These are phyloP conservation scores for Ophioninae sp. DNA, from an alignment of 2,888 invertebrate genomes.

Conservation along the genomic window DNA sequence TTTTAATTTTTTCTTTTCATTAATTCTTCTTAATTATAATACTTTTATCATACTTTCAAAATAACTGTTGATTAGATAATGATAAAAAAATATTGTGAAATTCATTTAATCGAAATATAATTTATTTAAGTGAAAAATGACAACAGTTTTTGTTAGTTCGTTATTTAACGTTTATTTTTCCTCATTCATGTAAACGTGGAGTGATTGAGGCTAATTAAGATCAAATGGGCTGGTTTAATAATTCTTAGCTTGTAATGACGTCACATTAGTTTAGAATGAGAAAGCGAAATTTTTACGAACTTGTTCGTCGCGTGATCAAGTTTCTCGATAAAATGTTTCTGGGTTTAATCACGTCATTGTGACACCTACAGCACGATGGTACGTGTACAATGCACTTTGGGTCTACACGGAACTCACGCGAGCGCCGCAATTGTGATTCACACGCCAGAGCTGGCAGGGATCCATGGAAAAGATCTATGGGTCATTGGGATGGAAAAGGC, in stretches of 20 bases:
- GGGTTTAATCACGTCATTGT: slow-evolving; percentile 52
- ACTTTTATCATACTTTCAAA: too few relatives aligned
- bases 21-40: too few relatives aligned
- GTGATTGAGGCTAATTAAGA: slow-evolving; percentile 7
- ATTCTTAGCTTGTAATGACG: slow-evolving; percentile 18
- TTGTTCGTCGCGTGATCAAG: slow-evolving; percentile 26
- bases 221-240: background rate
- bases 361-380: slow-evolving; percentile 27
- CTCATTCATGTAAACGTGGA: background rate
- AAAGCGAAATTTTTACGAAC: slow-evolving; percentile 19
- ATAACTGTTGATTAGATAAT: too few relatives aligned
- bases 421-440: slow-evolving; percentile 38
- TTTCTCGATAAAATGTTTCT: slow-evolving; percentile 11
- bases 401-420: slow-evolving; percentile 6
- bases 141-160: background rate
- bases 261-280: background rate
- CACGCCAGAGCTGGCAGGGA: slow-evolving; percentile 51
- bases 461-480: slow-evolving; percentile 57
- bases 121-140: background rate
- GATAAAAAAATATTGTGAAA: background rate
- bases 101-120: background rate
- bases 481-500: slow-evolving; percentile 33
- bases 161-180: background rate
- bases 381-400: slow-evolving; percentile 9
- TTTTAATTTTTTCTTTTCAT: too few relatives aligned